phyloP scores from a whole-genome alignment of 30 jellyfish, hydroid and myxozoan species.

The Cassiopea andromeda region DNA sequence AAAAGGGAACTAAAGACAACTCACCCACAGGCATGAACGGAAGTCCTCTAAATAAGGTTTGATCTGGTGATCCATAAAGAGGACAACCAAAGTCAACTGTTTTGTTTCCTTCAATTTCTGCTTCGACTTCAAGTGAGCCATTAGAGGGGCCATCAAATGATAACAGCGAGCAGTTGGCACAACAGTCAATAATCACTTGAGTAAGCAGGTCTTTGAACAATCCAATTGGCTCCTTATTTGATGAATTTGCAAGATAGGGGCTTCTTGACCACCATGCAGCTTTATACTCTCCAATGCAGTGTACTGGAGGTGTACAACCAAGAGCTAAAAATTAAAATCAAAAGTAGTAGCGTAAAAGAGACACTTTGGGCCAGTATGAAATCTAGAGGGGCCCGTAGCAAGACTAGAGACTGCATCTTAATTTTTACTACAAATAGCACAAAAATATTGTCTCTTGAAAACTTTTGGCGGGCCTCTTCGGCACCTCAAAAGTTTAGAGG shows the following conservation, averaged over 20 bases:
- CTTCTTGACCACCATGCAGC: conserved; percentile 98
- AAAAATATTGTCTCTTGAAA: too few relatives aligned
- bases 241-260: conserved; percentile 79
- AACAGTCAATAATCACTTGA: conserved; percentile 63
- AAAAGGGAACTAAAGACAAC: not conserved
- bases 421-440: too few relatives aligned
- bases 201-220: conserved; percentile 84
- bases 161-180: conserved; percentile 82
- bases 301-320: conserved; percentile 94
- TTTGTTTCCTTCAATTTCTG: conserved; percentile 63
- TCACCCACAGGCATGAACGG: conserved; percentile 92
- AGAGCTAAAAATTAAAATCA: conserved; percentile 63
- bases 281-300: conserved; percentile 84
- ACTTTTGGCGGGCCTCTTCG: too few relatives aligned
- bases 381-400: too few relatives aligned
- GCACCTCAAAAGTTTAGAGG: too few relatives aligned
- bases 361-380: too few relatives aligned
- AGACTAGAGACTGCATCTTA: too few relatives aligned
- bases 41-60: conserved; percentile 78
- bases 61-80: conserved; percentile 92
- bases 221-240: conserved; percentile 76
- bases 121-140: conserved; percentile 83
- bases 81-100: conserved; percentile 94
- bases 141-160: conserved; percentile 79
- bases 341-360: not conserved